Evolutionary conservation across 2,888 invertebrate species (phyloP), one percentile per base, ranked within the genome.

Genomic region (Eilema griseolum): DNA sequence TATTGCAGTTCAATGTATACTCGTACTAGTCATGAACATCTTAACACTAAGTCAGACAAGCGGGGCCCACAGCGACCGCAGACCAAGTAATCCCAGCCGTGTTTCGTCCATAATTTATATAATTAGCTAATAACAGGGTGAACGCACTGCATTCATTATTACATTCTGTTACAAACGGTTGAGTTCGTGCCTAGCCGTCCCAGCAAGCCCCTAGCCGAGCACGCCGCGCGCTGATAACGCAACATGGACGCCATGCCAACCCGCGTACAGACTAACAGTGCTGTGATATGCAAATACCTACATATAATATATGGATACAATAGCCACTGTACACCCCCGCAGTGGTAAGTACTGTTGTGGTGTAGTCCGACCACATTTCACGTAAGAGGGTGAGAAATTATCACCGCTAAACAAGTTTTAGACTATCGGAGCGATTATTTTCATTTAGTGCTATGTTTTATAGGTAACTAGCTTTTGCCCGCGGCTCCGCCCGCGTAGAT

Each of bases 81-180:
- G 41, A 26, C 52, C 8, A 24, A 62, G 41, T 26, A 26, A 26
- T 52, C 3, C 52, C n/a, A 1, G 4, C 10, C 56, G n/a, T 23
- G 56, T 31, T 33, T 52, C 33, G 24, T 20, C 65, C 62, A 26
- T 41, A 41, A 62, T 62, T 23, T 11, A 41, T 62, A 20, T 52
- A 52, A 52, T n/a, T 52, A n/a, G 52, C 52, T 62, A 62, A 41
- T 62, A 20, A 41, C 41, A 26, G 62, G 41, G 24, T n/a, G 41
- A 24, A 37, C 61, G 24, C 24, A 14, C 23, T 37, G 20, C 41
- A n/a, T 41, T 26, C 20, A 62, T 62, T 62, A 26, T 62, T 62
- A 41, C 23, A 62, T 62, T 62, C 41, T 20, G 41, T 62, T 62
- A 62, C 62, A 62, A 62, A 62, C 62, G 26, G 16, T 62, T 26